Evolutionary conservation across 2,113 vertebrate genomes (phyloP).

Genomic region (Lycaon pictus): DNA sequence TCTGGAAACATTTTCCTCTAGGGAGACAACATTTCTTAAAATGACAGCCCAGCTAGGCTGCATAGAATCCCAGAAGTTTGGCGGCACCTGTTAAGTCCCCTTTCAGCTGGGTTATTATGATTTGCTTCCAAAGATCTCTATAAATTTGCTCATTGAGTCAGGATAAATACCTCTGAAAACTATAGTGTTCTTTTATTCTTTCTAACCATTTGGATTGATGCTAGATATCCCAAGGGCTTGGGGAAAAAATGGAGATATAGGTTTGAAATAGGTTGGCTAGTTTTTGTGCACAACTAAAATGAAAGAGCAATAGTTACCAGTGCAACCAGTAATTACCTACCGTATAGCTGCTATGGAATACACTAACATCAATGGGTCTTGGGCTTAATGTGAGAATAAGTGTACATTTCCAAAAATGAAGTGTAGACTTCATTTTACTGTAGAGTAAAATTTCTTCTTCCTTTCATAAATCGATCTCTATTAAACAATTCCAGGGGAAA

Average conservation of each 20-base stretch:
- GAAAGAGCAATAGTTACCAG: neutral
- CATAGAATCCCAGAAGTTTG: neutral
- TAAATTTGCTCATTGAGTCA: neutral
- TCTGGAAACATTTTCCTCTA: conserved; percentile 74
- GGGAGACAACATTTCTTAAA: conserved; percentile 49
- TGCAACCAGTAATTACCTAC: neutral
- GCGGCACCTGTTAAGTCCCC: neutral
- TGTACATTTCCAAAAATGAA: conserved; percentile 73
- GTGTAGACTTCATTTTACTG: conserved; percentile 36
- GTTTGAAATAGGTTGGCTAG: neutral
- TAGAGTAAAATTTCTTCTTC: conserved; percentile 84
- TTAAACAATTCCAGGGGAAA: conserved; percentile 86
- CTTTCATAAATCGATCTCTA: conserved; percentile 83
- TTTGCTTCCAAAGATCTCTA: neutral
- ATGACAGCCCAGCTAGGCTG: neutral
- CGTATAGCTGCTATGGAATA: accelerated
- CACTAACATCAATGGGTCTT: neutral
- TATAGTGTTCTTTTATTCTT: neutral
- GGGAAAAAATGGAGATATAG: neutral
- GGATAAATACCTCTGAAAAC: neutral
- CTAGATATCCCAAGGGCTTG: neutral
- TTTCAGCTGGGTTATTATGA: neutral
- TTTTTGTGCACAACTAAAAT: neutral
- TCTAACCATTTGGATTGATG: neutral
- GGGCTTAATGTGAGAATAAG: neutral